Conservation (phyloP, 2,888 invertebrate species). For the Leucophenga montana region DNA sequence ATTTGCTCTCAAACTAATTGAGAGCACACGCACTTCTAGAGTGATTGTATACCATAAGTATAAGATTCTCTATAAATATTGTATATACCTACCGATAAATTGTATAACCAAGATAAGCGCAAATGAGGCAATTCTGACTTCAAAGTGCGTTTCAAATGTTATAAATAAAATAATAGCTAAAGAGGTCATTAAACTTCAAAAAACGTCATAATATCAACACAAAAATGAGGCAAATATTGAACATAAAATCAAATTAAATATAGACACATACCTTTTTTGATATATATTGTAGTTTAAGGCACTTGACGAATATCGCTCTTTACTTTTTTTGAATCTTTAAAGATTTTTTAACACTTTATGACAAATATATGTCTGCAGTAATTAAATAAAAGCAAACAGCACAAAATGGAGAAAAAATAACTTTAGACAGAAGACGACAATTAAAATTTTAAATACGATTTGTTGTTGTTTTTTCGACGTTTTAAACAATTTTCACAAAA, state of each 20-base stretch:
- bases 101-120: too few relatives aligned
- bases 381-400: constrained; percentile 21
- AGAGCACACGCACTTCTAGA: too few relatives aligned
- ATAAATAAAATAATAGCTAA: too few relatives aligned
- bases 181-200: neutral
- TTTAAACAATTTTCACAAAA: constrained; percentile 45
- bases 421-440: neutral
- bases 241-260: constrained; percentile 16
- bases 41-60: too few relatives aligned
- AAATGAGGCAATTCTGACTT: too few relatives aligned
- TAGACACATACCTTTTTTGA: neutral
- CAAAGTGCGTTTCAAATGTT: too few relatives aligned
- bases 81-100: too few relatives aligned
- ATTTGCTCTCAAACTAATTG: too few relatives aligned
- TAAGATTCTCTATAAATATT: too few relatives aligned
- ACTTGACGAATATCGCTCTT: neutral
- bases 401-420: constrained; percentile 28
- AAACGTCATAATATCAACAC: constrained; percentile 54
- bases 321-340: constrained; percentile 2
- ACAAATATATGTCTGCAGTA: constrained; percentile 30
- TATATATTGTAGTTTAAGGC: constrained; percentile 32
- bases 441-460: constrained; percentile 4
- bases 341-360: constrained; percentile 1
- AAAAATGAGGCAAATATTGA: constrained; percentile 45
- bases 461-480: constrained; percentile 25